Evolutionary conservation across 2,113 vertebrate genomes (phyloP).

Genomic region (Odontesthes bonariensis): DNA sequence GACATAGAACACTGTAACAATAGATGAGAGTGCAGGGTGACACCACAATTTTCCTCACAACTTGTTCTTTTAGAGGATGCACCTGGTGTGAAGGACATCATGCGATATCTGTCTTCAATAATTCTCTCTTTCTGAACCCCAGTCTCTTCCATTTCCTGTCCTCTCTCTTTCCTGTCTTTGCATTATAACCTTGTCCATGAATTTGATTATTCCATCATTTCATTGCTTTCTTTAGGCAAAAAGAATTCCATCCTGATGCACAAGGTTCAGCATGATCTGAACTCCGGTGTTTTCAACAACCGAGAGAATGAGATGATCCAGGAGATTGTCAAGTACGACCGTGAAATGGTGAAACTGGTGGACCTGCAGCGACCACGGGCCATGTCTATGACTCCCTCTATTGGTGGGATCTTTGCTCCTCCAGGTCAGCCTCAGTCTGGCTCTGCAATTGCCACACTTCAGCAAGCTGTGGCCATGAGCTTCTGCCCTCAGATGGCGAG

Average conservation of each 20-base stretch:
- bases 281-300: slow-evolving; percentile 96
- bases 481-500: slow-evolving; percentile 96
- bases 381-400: slow-evolving; percentile 86
- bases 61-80: slow-evolving; percentile 56
- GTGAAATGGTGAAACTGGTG: slow-evolving; percentile 96
- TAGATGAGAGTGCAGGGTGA: slow-evolving; percentile 62
- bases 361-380: slow-evolving; percentile 90
- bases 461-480: slow-evolving; percentile 98
- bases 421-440: slow-evolving; percentile 85
- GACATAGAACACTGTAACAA: slow-evolving; percentile 60
- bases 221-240: slow-evolving; percentile 84
- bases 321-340: slow-evolving; percentile 98
- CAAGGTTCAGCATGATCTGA: slow-evolving; percentile 97
- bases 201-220: slow-evolving; percentile 4
- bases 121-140: slow-evolving; percentile 25
- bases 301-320: slow-evolving; percentile 98
- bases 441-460: slow-evolving; percentile 94
- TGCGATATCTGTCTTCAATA: slow-evolving; percentile 34
- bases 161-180: background rate
- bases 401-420: slow-evolving; percentile 83
- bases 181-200: background rate
- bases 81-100: slow-evolving; percentile 62
- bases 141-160: slow-evolving; percentile 11
- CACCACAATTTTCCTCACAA: slow-evolving; percentile 53
- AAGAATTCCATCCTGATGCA: slow-evolving; percentile 97